Evolutionary conservation across 2,113 vertebrate genomes (phyloP).

Genomic region (Alectura lathami): DNA sequence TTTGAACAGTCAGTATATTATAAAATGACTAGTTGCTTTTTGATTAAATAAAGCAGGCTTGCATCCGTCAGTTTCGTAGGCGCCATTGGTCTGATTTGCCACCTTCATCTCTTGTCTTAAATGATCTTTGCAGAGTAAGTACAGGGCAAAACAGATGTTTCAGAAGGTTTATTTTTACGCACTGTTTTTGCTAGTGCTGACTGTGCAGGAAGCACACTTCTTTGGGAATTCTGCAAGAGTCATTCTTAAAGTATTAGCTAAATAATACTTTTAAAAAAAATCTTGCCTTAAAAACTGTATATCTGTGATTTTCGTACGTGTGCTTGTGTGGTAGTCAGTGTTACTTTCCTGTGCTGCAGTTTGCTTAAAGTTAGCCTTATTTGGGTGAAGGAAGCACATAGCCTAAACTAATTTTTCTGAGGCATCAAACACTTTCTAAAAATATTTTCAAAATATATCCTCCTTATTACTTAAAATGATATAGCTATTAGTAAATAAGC

Average conservation of each 20-base stretch:
- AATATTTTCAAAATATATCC: background rate
- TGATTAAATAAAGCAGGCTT: rapidly evolving
- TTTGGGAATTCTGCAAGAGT: background rate
- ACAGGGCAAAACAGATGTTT: background rate
- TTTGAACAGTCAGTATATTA: background rate
- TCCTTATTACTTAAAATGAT: background rate
- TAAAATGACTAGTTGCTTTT: background rate
- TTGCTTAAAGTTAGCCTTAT: background rate
- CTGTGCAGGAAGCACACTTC: background rate
- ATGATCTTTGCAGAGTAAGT: background rate
- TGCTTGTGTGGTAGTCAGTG: background rate
- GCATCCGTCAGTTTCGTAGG: background rate
- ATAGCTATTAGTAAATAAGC: background rate
- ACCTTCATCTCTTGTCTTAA: background rate
- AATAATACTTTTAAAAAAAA: background rate
- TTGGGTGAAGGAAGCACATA: background rate
- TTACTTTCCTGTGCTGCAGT: background rate
- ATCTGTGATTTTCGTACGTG: background rate
- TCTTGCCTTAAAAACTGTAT: background rate
- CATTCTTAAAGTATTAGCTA: background rate
- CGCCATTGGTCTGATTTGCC: background rate
- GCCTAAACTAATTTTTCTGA: background rate
- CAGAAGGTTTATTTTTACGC: background rate
- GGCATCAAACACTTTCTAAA: background rate
- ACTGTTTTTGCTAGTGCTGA: background rate